Base-by-base conservation (phyloP, 2,113 vertebrate genomes). In the Hyperopisus bebe region DNA sequence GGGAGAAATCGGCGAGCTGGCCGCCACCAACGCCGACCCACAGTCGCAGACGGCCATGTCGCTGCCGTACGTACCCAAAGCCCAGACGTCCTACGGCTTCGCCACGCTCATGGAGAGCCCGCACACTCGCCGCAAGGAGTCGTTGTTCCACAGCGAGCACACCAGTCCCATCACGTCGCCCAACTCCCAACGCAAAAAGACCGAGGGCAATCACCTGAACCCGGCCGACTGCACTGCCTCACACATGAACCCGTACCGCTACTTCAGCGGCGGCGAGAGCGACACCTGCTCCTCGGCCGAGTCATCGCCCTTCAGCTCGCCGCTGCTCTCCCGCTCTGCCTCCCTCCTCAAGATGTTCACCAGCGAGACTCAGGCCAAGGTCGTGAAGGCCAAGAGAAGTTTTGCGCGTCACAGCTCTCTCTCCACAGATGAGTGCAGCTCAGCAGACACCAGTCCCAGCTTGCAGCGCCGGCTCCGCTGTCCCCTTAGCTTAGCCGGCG, bases 281-380 rank as follows among this genome's bases (percentile, higher is more conserved):
- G 98, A 99, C 94, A 99, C 98, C 0, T 97, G 97, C 90, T 99
- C 98, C 44, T 99, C 98, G 0, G 98, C 98, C 0, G 98, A 99
- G 93, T 99, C 98, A 0, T 99, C 98, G 0, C 98, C 98, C 0
- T 99, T 99, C 35, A 96, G 97, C 85, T 99, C 98, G 0, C 98
- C 98, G 0, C 93, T 99, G 91, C 96, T 99, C 0, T 98, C 98
- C 0, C 97, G 98, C 87, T 99, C 98, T 0, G 97, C 98, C 15
- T 99, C 98, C 0, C 95, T 99, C 90, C 96, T 99, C 88, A 98
- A 97, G 93, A 96, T 98, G 92, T 98, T 99, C 91, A 98, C 97
- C 39, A 97, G 98, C 46, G 98, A 99, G 91, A 96, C 98, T 55
- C 98, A 98, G 94, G 97, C 98, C 92, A 88, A 90, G 86, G 86